Evolutionary conservation across 2,113 vertebrate species (phyloP).

Genomic region (Dipodomys spectabilis): DNA sequence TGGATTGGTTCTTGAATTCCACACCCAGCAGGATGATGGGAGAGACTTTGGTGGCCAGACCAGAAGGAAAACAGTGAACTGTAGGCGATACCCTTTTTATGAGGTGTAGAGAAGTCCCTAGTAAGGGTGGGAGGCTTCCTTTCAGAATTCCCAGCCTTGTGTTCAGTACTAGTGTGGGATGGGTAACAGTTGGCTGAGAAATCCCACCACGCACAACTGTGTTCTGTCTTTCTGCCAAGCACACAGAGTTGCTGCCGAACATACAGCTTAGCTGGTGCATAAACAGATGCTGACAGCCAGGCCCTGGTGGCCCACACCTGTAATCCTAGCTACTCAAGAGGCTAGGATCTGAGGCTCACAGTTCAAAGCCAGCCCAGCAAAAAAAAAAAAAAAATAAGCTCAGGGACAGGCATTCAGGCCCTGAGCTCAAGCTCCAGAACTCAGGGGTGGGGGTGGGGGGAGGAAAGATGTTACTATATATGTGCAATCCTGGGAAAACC

Average conservation of each 20-base stretch:
- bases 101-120: neutral
- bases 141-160: neutral
- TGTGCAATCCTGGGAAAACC: conserved; percentile 1
- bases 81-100: neutral
- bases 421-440: too few relatives aligned
- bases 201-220: neutral
- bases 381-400: too few relatives aligned
- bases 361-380: too few relatives aligned
- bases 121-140: neutral
- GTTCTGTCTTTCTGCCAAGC: neutral
- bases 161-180: neutral
- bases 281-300: neutral
- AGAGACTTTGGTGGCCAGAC: neutral
- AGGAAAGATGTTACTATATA: neutral
- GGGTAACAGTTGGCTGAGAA: neutral
- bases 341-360: too few relatives aligned
- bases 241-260: neutral
- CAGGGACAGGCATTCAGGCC: too few relatives aligned
- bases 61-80: neutral
- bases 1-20: neutral
- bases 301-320: too few relatives aligned
- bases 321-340: too few relatives aligned
- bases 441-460: too few relatives aligned
- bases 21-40: neutral
- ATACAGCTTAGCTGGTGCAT: neutral